These are phyloP conservation scores for Coturnix japonica DNA, from an alignment of 2,113 vertebrate species.

Conservation along the genomic window DNA sequence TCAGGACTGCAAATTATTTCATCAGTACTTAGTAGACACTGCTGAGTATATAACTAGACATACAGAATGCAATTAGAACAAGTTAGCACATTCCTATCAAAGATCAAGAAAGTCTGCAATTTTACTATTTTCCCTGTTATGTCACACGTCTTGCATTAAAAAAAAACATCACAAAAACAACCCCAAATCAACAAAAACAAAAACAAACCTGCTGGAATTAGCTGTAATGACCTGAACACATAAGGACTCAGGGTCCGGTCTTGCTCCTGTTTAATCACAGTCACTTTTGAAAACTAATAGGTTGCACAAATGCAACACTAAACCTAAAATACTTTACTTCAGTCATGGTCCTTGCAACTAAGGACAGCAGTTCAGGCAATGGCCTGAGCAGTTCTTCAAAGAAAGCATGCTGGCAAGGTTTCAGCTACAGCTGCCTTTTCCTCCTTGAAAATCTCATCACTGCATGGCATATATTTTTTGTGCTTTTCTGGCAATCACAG, in stretches of 20 bases:
- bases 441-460: slow-evolving; percentile 32
- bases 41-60: neutral
- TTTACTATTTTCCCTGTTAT: neutral
- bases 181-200: too few relatives aligned
- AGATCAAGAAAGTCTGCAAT: neutral
- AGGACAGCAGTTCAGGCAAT: neutral
- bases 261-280: neutral
- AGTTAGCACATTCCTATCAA: neutral
- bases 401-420: neutral
- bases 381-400: neutral
- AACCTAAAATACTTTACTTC: neutral
- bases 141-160: neutral
- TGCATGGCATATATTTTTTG: neutral
- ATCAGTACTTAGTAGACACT: neutral
- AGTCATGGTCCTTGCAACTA: neutral
- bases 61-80: neutral
- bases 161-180: neutral
- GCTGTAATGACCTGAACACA: neutral
- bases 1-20: neutral
- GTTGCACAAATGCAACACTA: neutral
- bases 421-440: slow-evolving; percentile 4
- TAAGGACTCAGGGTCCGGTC: neutral
- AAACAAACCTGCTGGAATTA: neutral
- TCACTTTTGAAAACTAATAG: neutral
- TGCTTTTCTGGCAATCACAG: neutral